Conservation (phyloP, 2,888 invertebrate species). For the Bombylius major region DNA sequence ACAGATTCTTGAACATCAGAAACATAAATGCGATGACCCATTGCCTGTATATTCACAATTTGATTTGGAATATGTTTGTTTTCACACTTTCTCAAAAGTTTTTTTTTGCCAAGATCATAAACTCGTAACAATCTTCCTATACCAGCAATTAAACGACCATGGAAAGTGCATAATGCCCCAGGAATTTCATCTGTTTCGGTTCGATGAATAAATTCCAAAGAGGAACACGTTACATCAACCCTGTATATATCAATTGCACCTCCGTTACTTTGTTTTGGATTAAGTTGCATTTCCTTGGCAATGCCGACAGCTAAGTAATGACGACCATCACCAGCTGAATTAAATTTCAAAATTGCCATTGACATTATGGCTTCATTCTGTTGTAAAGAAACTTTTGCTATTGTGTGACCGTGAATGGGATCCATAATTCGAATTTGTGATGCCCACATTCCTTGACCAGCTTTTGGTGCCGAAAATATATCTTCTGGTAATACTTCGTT, state of each 20-base stretch:
- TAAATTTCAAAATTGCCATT: constrained; percentile 70
- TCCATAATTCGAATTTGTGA: constrained; percentile 78
- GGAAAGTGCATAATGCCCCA: constrained; percentile 76
- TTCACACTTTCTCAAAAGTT: constrained; percentile 93
- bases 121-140: constrained; percentile 84
- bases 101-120: constrained; percentile 94
- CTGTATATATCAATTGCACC: constrained; percentile 79
- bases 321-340: constrained; percentile 39
- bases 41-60: constrained; percentile 84
- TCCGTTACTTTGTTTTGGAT: constrained; percentile 68
- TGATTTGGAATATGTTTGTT: constrained; percentile 93
- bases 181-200: constrained; percentile 90
- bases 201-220: constrained; percentile 83
- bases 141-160: constrained; percentile 82
- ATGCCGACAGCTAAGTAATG: constrained; percentile 74
- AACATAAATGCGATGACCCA: constrained; percentile 89
- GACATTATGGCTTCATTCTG: constrained; percentile 96
- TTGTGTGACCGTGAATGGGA: constrained; percentile 67
- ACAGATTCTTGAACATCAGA: constrained; percentile 95
- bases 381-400: constrained; percentile 66
- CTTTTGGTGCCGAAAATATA: constrained; percentile 90
- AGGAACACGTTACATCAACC: constrained; percentile 61
- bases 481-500: constrained; percentile 90
- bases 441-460: constrained; percentile 93
- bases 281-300: constrained; percentile 78